Evolutionary conservation across 2,888 invertebrate genomes (phyloP), one percentile per base, ranked within the genome.

Genomic region (Agonum fuliginosum): DNA sequence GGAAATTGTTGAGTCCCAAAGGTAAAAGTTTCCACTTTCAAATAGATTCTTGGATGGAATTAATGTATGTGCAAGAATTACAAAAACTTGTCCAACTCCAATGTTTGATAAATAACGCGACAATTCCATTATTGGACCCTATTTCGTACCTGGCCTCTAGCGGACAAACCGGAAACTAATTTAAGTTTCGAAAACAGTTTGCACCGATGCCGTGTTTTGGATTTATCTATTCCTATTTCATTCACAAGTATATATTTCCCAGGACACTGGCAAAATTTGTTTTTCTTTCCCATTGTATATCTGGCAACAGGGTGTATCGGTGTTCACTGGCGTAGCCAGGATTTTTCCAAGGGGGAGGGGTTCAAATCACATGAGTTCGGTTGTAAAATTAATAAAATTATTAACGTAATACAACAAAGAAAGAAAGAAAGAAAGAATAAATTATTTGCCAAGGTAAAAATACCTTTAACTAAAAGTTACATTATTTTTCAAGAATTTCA

Each of bases 231-330:
- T 76, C 69, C 69, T 76, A 76, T 76, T 76, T 69, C 76, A 69
- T 76, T 76, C 69, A 76, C 76, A 76, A 76, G 67, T 76, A 76
- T 67, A 76, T 76, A 76, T 76, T 76, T 76, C 76, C 76, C 76
- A 46, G 69, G 76, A 54, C 37, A 51, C 48, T 76, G 46, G 51
- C 19, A 48, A 48, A 76, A 76, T 76, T 76, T 76, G 67, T 76
- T 69, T 74, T 75, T 34, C 30, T 48, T 37, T 76, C 19, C 27
- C 17, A 27, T 65, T 27, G 41, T 58, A 41, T 67, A 67, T 67
- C 43, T 41, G 37, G 67, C 67, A 67, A 67, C 67, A 54, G 12
- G 12, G 46, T 46, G 46, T 46, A 12, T 12, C 30, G 30, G 14
- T 54, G 34, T 62, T 62, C 10, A 14, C 54, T n/a, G n/a, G n/a